phyloP scores from a whole-genome alignment of 2,113 vertebrate species.

The Euleptes europaea region DNA sequence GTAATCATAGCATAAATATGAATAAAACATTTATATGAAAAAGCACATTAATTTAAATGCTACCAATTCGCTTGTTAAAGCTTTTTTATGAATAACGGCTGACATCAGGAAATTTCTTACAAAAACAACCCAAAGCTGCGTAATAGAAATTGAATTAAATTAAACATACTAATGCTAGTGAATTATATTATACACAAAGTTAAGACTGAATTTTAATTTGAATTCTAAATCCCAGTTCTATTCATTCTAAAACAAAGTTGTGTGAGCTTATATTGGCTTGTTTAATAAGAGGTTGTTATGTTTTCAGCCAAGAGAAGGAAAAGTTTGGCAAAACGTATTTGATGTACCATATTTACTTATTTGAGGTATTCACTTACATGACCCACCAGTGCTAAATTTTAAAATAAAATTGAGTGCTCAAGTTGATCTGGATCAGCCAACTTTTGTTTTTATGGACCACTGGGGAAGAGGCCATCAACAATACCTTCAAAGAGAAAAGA shows the following conservation, averaged over 20 bases:
- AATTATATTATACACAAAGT: conserved; percentile 3
- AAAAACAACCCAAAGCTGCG: background rate
- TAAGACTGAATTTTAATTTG: conserved; percentile 27
- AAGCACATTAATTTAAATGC: conserved; percentile 39
- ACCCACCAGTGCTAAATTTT: background rate
- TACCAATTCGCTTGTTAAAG: conserved; percentile 25
- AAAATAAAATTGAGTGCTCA: background rate
- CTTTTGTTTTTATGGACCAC: background rate
- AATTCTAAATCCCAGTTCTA: conserved; percentile 5
- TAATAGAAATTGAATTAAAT: conserved; percentile 26
- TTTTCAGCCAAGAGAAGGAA: background rate
- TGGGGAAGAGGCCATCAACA: background rate
- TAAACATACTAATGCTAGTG: background rate
- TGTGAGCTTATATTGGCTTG: background rate
- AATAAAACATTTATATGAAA: conserved; percentile 39
- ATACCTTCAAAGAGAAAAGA: too few relatives aligned
- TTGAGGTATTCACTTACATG: background rate
- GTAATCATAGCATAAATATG: conserved; percentile 35
- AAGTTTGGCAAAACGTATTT: background rate
- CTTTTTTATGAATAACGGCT: conserved; percentile 21
- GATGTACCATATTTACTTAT: background rate
- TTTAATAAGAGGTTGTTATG: background rate
- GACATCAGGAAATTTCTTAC: conserved; percentile 6
- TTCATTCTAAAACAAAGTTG: background rate
- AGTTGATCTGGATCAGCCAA: background rate